Evolutionary conservation across 2,797 vertebrate genomes (phyloP).

Genomic region (Myotis findleyi): DNA sequence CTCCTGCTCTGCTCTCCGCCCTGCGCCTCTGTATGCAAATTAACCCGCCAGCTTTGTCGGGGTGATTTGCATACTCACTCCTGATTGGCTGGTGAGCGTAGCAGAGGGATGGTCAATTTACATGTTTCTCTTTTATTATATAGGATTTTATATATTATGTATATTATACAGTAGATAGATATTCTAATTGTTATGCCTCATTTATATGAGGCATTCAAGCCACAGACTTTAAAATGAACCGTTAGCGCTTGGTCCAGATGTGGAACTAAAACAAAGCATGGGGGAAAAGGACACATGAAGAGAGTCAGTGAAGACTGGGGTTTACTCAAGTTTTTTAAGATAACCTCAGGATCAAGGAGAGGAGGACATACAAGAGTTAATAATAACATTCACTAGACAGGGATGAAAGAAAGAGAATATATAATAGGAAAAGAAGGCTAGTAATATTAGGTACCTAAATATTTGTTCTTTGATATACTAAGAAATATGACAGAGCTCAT

Average conservation of each 20-base stretch:
- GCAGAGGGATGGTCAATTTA: no score
- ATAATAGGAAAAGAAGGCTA: neutral
- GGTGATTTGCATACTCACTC: no score
- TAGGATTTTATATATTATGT: neutral
- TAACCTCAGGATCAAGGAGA: neutral
- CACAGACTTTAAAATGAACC: neutral
- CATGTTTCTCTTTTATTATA: neutral
- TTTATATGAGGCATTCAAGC: neutral
- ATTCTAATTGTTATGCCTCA: neutral
- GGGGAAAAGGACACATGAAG: neutral
- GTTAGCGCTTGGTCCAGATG: neutral
- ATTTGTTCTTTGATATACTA: neutral
- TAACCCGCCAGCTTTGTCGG: no score
- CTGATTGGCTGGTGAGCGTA: no score
- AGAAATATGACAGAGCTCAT: constrained; percentile 22
- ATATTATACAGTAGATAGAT: neutral
- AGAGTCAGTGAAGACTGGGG: neutral
- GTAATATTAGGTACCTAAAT: neutral
- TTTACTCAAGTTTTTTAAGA: neutral
- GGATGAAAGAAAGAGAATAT: neutral
- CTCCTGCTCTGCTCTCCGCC: no score
- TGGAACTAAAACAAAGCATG: neutral
- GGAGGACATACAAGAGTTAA: neutral
- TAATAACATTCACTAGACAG: neutral
- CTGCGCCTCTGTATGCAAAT: no score